A percentile compares a stretch with the other conserved stretches of the same genome.
Conservation (phyloP, 2,797 vertebrate species). For the Enteromius thamalakanensis region DNA sequence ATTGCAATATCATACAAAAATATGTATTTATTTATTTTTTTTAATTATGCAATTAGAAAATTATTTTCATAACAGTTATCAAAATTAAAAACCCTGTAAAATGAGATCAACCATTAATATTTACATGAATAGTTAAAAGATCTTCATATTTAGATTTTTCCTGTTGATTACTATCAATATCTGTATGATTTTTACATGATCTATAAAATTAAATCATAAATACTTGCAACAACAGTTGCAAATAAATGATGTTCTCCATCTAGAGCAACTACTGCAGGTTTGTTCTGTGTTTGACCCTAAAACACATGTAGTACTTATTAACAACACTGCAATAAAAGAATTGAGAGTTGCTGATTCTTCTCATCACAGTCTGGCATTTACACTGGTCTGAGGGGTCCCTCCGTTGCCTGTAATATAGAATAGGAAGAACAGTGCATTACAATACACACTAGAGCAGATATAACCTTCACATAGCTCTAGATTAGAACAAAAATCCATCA, state of each 20-base stretch:
- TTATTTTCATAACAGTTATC: not conserved
- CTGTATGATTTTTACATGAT: not conserved
- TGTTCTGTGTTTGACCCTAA: not conserved
- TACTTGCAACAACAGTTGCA: not conserved
- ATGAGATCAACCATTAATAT: not conserved
- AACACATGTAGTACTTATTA: not conserved
- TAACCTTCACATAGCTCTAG: not conserved
- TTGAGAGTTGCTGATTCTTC: not conserved
- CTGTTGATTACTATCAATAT: not conserved
- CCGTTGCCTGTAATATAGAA: slow-evolving; percentile 43
- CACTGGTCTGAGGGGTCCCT: slow-evolving; percentile 22
- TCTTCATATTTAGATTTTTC: not conserved
- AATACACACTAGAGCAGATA: not conserved
- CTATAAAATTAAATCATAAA: not conserved
- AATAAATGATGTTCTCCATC: not conserved
- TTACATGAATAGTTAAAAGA: not conserved
- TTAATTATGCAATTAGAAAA: not conserved
- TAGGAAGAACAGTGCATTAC: not conserved
- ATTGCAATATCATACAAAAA: slow-evolving; percentile 23
- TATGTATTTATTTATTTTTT: not conserved
- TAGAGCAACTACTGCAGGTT: not conserved
- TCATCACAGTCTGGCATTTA: slow-evolving; percentile 54
- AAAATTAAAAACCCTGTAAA: too few species aligned
- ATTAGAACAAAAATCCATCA: not conserved
- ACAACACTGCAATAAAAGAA: not conserved